phyloP scores from a whole-genome alignment of 30 jellyfish, hydroid and myxozoan genomes.

The Chrysaora quinquecirrha region DNA sequence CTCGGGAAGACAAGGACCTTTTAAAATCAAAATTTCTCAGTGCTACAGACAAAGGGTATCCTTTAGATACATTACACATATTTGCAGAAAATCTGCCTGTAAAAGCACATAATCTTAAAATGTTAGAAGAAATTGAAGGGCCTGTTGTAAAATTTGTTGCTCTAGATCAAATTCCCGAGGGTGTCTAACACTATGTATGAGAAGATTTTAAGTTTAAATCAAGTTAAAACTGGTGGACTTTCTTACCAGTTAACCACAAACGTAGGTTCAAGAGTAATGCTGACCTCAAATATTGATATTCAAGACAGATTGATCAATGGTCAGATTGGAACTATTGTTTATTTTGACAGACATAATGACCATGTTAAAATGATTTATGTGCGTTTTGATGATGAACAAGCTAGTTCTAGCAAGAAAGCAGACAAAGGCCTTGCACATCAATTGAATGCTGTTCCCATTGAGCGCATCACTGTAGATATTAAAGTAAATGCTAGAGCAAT shows the following conservation, averaged over 20 bases:
- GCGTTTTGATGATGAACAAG: constrained; percentile 20
- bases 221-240: too few species aligned
- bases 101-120: neutral
- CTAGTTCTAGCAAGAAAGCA: neutral
- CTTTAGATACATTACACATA: too few species aligned
- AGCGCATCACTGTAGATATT: too few species aligned
- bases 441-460: constrained; percentile 12
- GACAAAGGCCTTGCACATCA: neutral
- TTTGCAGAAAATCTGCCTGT: constrained; percentile 8
- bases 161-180: constrained; percentile 7
- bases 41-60: neutral
- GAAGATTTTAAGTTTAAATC: constrained; percentile 1
- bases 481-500: too few species aligned
- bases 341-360: neutral
- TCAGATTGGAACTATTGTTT: constrained; percentile 30
- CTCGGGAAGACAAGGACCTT: too few species aligned
- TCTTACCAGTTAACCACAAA: neutral
- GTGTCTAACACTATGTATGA: too few species aligned
- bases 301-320: too few species aligned
- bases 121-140: neutral
- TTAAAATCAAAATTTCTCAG: too few species aligned
- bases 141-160: neutral
- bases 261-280: neutral
- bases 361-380: constrained; percentile 21
- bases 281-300: too few species aligned